Percentiles rank a stretch among this genome's conserved stretches.
These are phyloP conservation scores for Agrotis clavis DNA, from an alignment of 2,888 invertebrate species.

Conservation along the genomic window DNA sequence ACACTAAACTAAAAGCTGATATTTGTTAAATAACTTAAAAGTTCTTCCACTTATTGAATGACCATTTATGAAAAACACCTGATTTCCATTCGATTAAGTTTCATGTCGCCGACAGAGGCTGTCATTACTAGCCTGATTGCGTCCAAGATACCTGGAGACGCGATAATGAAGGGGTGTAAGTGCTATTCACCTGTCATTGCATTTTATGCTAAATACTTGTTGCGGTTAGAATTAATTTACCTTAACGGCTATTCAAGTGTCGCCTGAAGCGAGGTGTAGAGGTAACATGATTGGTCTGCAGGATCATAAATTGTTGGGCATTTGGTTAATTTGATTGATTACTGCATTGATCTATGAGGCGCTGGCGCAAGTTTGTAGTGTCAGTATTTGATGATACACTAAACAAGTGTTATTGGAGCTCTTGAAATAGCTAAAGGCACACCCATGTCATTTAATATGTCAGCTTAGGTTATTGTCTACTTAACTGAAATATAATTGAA, in stretches of 20 bases:
- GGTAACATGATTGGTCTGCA: constrained; percentile 35
- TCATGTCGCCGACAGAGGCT: constrained; percentile 66
- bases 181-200: constrained; percentile 42
- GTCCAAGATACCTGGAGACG: constrained; percentile 44
- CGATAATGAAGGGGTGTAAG: constrained; percentile 39
- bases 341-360: constrained; percentile 2
- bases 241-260: constrained; percentile 22
- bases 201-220: constrained; percentile 38
- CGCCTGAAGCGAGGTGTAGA: constrained; percentile 25
- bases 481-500: too few species aligned
- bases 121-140: constrained; percentile 69
- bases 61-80: constrained; percentile 70
- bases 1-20: background rate
- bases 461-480: too few species aligned
- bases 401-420: background rate
- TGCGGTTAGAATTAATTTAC: constrained; percentile 24
- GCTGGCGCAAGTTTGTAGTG: background rate
- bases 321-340: constrained; percentile 35
- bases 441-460: background rate
- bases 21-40: background rate
- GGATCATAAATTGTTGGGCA: constrained; percentile 24
- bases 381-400: constrained; percentile 1
- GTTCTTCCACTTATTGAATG: constrained; percentile 23
- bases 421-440: background rate
- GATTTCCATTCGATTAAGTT: constrained; percentile 76